phyloP scores from a whole-genome alignment of 2,797 vertebrate species.

The Coccyzus lansbergi region DNA sequence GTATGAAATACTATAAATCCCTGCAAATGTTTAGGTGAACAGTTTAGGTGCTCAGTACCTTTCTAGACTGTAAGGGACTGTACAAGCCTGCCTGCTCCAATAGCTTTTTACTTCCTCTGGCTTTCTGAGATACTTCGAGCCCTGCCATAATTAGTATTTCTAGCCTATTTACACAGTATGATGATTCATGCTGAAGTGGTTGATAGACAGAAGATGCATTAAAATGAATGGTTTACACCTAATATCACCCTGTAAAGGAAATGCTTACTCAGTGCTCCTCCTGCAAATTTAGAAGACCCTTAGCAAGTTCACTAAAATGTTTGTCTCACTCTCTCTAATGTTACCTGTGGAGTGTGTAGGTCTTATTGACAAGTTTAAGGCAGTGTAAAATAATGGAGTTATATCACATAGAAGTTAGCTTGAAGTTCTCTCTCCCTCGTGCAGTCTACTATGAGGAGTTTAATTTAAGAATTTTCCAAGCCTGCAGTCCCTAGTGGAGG shows the following conservation, averaged over 20 bases:
- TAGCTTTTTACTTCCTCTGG: not conserved
- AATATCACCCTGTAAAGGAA: not conserved
- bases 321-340: not conserved
- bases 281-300: not conserved
- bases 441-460: not conserved
- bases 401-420: not conserved
- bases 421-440: not conserved
- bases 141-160: not conserved
- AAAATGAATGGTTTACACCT: constrained; percentile 6
- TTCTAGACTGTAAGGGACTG: not conserved
- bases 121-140: not conserved
- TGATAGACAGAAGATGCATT: constrained; percentile 9
- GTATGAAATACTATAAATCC: not conserved
- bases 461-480: not conserved
- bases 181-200: constrained; percentile 4
- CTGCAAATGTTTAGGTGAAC: not conserved
- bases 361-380: not conserved
- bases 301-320: not conserved
- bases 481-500: not conserved
- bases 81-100: not conserved
- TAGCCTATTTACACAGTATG: not conserved
- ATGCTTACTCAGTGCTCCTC: not conserved
- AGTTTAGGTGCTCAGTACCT: not conserved
- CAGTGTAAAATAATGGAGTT: not conserved
- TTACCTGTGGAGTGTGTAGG: not conserved